phyloP scores from a whole-genome alignment of 2,797 vertebrate genomes.

The Notoglanidium macrostoma region DNA sequence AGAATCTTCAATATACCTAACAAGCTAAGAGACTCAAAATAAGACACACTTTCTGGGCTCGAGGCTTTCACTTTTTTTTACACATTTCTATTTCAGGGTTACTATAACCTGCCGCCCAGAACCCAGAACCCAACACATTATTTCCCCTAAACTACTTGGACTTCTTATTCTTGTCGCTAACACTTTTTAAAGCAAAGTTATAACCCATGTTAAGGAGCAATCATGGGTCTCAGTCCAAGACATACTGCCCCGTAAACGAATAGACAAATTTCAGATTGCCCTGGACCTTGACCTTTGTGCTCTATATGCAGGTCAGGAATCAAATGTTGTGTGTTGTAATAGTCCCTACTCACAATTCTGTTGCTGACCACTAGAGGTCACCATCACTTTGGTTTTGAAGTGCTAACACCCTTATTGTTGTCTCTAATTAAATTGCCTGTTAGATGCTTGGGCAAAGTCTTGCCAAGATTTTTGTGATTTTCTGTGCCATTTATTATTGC shows the following conservation, averaged over 20 bases:
- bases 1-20: background rate
- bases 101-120: background rate
- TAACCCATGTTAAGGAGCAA: background rate
- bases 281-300: background rate
- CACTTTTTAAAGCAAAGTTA: too few relatives aligned
- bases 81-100: background rate
- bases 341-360: background rate
- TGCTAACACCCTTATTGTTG: background rate
- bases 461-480: background rate
- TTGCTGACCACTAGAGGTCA: constrained; percentile 10
- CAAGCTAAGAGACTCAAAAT: background rate
- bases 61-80: background rate
- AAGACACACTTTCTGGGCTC: background rate
- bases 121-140: background rate
- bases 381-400: background rate
- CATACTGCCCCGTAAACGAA: background rate
- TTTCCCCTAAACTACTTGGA: background rate
- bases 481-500: background rate
- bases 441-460: background rate
- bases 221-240: background rate
- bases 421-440: background rate
- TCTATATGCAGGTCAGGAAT: background rate
- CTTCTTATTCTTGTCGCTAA: background rate
- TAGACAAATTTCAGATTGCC: background rate
- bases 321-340: too few relatives aligned